Evolutionary conservation across 2,888 invertebrate species (phyloP).

Genomic region (Lycaena phlaeas): DNA sequence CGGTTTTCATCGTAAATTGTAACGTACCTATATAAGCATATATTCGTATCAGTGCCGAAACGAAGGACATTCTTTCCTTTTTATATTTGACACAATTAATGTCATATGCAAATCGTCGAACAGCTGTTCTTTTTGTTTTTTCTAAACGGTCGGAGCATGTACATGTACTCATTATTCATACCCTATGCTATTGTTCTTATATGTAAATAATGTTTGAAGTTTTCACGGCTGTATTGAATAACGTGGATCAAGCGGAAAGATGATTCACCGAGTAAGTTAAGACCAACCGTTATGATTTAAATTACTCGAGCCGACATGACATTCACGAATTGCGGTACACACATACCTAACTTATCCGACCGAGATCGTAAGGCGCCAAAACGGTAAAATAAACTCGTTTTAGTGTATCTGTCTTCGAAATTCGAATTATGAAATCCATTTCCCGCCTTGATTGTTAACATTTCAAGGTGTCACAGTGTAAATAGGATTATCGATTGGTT

Average conservation of each 20-base stretch:
- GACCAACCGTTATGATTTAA: conserved; percentile 67
- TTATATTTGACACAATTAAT: conserved; percentile 6
- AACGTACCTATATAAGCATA: conserved; percentile 28
- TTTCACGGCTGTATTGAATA: conserved; percentile 13
- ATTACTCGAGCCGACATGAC: conserved; percentile 56
- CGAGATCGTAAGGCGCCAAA: conserved; percentile 26
- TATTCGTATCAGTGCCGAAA: conserved; percentile 35
- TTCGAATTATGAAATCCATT: conserved; percentile 3
- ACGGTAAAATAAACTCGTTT: conserved; percentile 25
- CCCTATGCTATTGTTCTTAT: conserved; percentile 19
- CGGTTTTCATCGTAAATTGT: conserved; percentile 60
- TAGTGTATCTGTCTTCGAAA: conserved; percentile 8
- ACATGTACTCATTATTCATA: conserved; percentile 16
- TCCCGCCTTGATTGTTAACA: not conserved
- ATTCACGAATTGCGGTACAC: conserved; percentile 55
- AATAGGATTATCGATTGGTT: not conserved
- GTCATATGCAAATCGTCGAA: conserved; percentile 10
- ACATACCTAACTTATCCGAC: conserved; percentile 36
- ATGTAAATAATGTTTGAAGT: conserved; percentile 8
- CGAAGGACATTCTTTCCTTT: conserved; percentile 33
- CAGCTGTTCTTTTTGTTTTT: conserved; percentile 28
- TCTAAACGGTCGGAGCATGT: conserved; percentile 7
- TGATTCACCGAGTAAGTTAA: conserved; percentile 54
- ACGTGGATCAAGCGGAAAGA: conserved; percentile 62
- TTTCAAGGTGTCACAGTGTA: not conserved